A percentile compares a stretch with the other conserved stretches of the same genome.
These are phyloP conservation scores for Ameiurus melas DNA, from an alignment of 2,113 vertebrate species.

Conservation along the genomic window DNA sequence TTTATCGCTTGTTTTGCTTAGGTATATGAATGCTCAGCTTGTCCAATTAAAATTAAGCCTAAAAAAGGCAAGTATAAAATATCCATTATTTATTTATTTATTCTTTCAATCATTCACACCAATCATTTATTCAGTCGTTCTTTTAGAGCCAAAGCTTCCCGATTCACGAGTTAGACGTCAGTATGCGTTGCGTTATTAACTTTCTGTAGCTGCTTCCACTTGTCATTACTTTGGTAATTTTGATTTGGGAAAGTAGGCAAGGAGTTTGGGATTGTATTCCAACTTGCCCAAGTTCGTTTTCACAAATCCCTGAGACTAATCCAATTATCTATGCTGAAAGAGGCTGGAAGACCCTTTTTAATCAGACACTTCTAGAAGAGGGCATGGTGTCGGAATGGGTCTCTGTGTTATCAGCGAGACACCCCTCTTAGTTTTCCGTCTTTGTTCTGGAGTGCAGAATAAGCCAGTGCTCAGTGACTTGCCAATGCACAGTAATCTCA, in stretches of 20 bases:
- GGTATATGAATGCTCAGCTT: neutral
- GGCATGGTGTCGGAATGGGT: slow-evolving; percentile 71
- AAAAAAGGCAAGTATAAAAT: neutral
- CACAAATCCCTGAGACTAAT: slow-evolving; percentile 82
- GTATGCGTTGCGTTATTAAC: neutral
- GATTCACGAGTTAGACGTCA: neutral
- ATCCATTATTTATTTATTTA: neutral
- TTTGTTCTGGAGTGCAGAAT: slow-evolving; percentile 73
- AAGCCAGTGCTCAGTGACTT: slow-evolving; percentile 73
- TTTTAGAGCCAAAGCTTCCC: neutral
- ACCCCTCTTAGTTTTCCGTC: slow-evolving; percentile 55
- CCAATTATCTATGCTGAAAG: slow-evolving; percentile 76
- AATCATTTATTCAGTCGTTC: neutral
- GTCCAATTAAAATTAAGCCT: neutral
- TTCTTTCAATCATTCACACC: too few relatives aligned
- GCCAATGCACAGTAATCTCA: slow-evolving; percentile 71
- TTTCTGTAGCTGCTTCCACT: slow-evolving; percentile 17
- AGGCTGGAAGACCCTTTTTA: slow-evolving; percentile 77
- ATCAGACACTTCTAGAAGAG: slow-evolving; percentile 75
- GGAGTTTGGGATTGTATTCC: slow-evolving; percentile 63
- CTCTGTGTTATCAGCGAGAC: slow-evolving; percentile 72
- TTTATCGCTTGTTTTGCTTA: neutral
- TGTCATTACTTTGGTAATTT: slow-evolving; percentile 59
- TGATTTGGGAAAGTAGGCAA: slow-evolving; percentile 63
- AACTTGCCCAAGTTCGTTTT: slow-evolving; percentile 75